A percentile compares a stretch with the other conserved stretches of the same genome.
Conservation (phyloP, 2,888 invertebrate species). For the Melitaea athalia region DNA sequence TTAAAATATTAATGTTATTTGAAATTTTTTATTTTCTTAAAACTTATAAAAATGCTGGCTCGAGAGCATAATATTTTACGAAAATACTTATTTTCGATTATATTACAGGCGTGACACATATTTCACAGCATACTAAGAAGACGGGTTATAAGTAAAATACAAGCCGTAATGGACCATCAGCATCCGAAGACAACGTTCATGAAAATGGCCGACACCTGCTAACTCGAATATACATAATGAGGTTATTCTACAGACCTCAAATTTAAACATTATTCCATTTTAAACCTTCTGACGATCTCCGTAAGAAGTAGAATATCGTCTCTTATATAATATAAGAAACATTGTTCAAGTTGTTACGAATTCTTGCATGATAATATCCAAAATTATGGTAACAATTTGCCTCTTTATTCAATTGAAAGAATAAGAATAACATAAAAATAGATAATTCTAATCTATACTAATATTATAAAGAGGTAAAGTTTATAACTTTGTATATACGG, state of each 20-base stretch:
- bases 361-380: not conserved
- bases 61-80: not conserved
- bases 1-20: no score
- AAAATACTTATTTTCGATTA: not conserved
- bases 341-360: constrained; percentile 8
- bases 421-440: no score
- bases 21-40: no score
- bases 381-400: not conserved
- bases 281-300: not conserved
- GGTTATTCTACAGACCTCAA: constrained; percentile 19
- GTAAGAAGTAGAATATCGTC: constrained; percentile 12
- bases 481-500: no score
- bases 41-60: no score
- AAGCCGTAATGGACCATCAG: constrained; percentile 14
- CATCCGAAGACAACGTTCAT: constrained; percentile 21
- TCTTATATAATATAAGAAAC: not conserved
- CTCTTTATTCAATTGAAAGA: no score
- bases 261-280: not conserved
- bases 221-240: constrained; percentile 25
- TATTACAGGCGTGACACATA: not conserved
- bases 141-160: constrained; percentile 7
- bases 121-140: not conserved
- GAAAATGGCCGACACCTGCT: constrained; percentile 28
- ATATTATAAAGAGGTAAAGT: no score
- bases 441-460: no score